A percentile compares a stretch with the other conserved stretches of the same genome.
Evolutionary conservation across 2,888 invertebrate species (phyloP).

Genomic region (Lottia scabra): DNA sequence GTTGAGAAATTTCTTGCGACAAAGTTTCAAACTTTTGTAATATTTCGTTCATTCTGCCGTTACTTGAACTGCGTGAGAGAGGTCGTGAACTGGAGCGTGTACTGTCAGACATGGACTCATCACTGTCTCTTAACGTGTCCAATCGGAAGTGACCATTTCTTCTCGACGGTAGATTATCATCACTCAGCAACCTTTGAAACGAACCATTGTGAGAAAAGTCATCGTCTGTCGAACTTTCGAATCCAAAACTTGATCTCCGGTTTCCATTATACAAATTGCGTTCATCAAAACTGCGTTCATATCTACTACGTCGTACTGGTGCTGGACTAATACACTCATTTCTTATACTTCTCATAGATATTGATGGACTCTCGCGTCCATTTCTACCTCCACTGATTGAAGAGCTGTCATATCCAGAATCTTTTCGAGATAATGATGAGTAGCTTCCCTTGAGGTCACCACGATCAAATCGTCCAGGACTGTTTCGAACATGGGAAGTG

Average conservation of each 20-base stretch:
- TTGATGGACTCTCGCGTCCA: background rate
- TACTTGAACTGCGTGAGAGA: background rate
- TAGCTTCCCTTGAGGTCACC: no score
- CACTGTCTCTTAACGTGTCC: background rate
- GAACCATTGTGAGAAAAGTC: background rate
- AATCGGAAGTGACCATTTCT: background rate
- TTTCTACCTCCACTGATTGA: background rate
- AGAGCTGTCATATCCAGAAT: no score
- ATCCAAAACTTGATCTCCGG: background rate
- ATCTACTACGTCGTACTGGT: background rate
- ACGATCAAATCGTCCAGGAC: no score
- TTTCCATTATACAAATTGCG: background rate
- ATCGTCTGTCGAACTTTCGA: background rate
- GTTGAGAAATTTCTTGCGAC: background rate
- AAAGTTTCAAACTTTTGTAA: background rate
- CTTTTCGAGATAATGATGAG: no score
- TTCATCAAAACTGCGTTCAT: background rate
- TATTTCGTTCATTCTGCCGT: background rate
- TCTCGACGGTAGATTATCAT: background rate
- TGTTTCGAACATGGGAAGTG: no score
- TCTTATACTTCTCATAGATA: background rate
- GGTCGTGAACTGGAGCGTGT: background rate
- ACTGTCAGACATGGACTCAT: background rate
- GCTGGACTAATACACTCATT: background rate
- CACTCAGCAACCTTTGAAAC: background rate